Evolutionary conservation across 2,113 vertebrate genomes (phyloP).

Genomic region (Anguilla rostrata): DNA sequence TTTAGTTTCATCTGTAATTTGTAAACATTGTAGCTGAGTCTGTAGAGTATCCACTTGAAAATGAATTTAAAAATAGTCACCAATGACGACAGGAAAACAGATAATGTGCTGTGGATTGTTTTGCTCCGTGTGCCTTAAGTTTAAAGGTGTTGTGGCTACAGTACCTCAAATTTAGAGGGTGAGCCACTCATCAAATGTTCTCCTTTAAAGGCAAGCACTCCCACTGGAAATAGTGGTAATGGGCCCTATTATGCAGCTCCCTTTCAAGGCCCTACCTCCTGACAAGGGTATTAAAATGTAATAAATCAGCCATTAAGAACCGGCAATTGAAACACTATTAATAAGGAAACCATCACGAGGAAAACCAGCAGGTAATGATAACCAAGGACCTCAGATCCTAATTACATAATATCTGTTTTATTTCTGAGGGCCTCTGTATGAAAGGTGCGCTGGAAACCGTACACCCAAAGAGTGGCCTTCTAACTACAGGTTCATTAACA

Average conservation of each 20-base stretch:
- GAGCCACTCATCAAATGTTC: slow-evolving; percentile 61
- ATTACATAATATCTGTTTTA: slow-evolving; percentile 46
- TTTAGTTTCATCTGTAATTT: too few relatives aligned
- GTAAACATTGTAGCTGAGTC: too few relatives aligned
- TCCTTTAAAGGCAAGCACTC: slow-evolving; percentile 65
- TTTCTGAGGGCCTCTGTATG: slow-evolving; percentile 47
- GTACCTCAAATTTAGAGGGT: slow-evolving; percentile 34
- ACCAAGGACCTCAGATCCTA: slow-evolving; percentile 45
- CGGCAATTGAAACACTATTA: slow-evolving; percentile 74
- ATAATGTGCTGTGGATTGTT: slow-evolving; percentile 29
- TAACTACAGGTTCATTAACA: not conserved
- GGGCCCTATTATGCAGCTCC: slow-evolving; percentile 61
- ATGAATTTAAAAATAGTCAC: not conserved
- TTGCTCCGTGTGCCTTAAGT: slow-evolving; percentile 8
- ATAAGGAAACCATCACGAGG: slow-evolving; percentile 57
- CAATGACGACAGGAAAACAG: not conserved
- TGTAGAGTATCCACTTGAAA: not conserved
- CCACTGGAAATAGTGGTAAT: slow-evolving; percentile 56
- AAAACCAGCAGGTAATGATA: slow-evolving; percentile 60
- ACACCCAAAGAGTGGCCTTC: not conserved
- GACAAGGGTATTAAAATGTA: slow-evolving; percentile 79
- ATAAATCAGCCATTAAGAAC: slow-evolving; percentile 79
- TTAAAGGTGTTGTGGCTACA: slow-evolving; percentile 45
- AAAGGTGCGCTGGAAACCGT: slow-evolving; percentile 43
- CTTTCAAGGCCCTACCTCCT: slow-evolving; percentile 63